Percentiles rank a stretch among this genome's conserved stretches.
Evolutionary conservation across 2,113 vertebrate genomes (phyloP).

Genomic region (Vireo altiloquus): DNA sequence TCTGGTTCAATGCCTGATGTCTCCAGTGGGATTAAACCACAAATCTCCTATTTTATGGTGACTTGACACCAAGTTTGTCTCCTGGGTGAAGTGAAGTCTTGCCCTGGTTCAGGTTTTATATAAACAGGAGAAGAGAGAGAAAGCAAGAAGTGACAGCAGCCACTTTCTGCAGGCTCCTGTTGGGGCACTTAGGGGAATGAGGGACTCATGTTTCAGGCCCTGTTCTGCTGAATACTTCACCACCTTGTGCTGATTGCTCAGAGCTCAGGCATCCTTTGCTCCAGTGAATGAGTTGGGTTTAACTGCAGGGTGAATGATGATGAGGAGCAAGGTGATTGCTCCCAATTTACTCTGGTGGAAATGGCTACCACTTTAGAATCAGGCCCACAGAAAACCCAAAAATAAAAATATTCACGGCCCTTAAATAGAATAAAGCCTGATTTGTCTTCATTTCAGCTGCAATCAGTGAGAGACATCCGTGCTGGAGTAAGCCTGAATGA

Average conservation of each 20-base stretch:
- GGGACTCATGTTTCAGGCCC: neutral
- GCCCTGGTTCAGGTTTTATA: neutral
- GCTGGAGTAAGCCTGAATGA: slow-evolving; percentile 44
- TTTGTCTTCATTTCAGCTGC: slow-evolving; percentile 48
- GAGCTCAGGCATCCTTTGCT: neutral
- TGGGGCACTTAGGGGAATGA: neutral
- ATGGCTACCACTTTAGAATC: slow-evolving; percentile 42
- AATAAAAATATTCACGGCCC: slow-evolving; percentile 48
- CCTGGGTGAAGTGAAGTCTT: neutral
- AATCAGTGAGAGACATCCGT: neutral
- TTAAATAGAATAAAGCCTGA: slow-evolving; percentile 50
- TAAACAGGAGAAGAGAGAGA: neutral
- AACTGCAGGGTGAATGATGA: neutral
- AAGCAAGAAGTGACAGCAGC: neutral
- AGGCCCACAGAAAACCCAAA: slow-evolving; percentile 16
- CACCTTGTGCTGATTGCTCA: neutral
- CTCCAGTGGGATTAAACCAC: neutral
- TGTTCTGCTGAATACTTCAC: neutral
- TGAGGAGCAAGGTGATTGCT: slow-evolving; percentile 30
- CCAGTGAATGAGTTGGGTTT: neutral
- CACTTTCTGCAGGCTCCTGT: neutral
- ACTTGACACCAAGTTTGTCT: neutral
- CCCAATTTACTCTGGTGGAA: neutral
- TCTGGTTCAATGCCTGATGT: neutral
- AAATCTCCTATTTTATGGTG: neutral